Conservation (phyloP, 2,113 vertebrate genomes). For the Rynchops niger region DNA sequence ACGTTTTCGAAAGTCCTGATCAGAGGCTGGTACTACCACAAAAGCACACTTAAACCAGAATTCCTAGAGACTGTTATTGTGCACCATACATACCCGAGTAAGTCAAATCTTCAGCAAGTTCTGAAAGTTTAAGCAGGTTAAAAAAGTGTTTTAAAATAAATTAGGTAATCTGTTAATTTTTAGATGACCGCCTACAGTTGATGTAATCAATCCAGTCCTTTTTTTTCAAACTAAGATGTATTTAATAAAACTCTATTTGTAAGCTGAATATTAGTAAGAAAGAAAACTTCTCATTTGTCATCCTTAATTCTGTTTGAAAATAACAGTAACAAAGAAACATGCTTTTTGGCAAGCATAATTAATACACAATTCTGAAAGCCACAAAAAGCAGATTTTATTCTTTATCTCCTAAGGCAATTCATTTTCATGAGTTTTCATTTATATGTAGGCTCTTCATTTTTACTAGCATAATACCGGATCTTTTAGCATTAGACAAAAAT, state of each 20-base stretch:
- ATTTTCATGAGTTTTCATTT: background rate
- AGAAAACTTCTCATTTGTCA: background rate
- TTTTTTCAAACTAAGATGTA: background rate
- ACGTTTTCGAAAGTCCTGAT: background rate
- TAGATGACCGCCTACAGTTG: background rate
- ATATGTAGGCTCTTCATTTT: background rate
- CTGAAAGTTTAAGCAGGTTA: background rate
- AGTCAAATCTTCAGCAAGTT: background rate
- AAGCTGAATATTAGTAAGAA: background rate
- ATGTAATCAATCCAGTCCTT: background rate
- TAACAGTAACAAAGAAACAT: background rate
- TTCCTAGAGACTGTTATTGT: background rate
- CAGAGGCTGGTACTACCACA: background rate
- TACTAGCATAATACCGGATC: background rate
- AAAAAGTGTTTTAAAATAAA: background rate
- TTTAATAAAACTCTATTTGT: background rate
- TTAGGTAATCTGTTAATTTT: background rate
- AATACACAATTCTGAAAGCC: background rate
- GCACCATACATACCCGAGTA: background rate
- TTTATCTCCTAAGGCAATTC: background rate
- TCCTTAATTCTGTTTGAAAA: background rate
- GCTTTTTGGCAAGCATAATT: background rate
- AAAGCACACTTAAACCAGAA: background rate
- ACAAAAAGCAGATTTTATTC: background rate
- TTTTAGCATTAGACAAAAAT: background rate